Evolutionary conservation across 2,888 invertebrate genomes (phyloP), one percentile per base, ranked within the genome.

Genomic region (Fragum fragum): DNA sequence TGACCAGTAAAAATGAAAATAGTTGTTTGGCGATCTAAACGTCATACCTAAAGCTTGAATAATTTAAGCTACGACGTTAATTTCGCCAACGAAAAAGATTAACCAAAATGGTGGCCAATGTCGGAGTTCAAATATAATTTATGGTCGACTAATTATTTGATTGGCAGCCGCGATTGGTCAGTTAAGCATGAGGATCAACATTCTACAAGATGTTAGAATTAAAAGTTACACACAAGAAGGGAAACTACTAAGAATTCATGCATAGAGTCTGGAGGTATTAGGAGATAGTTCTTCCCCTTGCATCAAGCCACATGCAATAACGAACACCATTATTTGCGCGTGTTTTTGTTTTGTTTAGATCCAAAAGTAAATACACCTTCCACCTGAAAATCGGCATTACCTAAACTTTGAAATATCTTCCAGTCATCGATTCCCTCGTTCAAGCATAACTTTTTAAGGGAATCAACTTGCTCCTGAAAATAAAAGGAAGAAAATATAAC

Each of bases 381-480:
- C 57, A 85, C 81, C 71, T 82, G 73, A 69, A 79, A 83, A 29
- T 66, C 83, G 16, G 79, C 75, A 78, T 85, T 87, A 89, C 89
- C 83, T 78, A 89, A 68, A 61, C 83, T 86, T 59, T 89, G 89
- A 59, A 87, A 87, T 18, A 89, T 80, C 26, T 88, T 88, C 88
- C 87, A 89, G 75, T 89, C 89, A 32, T 89, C 89, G 6, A 89
- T 84, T 0, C 88, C 88, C 66, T 89, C 89, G 16, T 71, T 76
- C 11, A 89, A 55, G 82, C 89, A 89, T 1, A 89, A 74, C 68
- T 83, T 87, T 63, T 85, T 81, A 68, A 89, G 26, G 0, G 86
- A 70, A 28, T 89, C 89, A 1, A 89, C 81, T 80, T 89, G 89
- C 36, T 89, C 89, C 89, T 89, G 74, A 26, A 81, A 75, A 23